Evolutionary conservation across 1,140 invertebrate species (phyloP).

Genomic region (Lucilia sericata): DNA sequence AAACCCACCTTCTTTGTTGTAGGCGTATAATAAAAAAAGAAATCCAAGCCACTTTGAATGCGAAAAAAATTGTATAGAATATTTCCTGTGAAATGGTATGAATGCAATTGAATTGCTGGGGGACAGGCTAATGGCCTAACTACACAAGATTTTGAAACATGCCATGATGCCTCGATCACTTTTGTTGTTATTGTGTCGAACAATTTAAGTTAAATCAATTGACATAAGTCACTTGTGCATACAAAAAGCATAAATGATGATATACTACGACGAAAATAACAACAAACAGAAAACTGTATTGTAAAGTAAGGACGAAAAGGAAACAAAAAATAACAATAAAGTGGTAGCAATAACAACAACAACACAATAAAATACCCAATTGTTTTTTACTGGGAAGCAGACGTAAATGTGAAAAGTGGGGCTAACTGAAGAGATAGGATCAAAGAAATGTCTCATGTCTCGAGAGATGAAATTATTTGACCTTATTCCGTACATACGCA

Average conservation of each 20-base stretch:
- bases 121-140: too few relatives aligned
- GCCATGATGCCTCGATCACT: neutral
- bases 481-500: slow-evolving; percentile 6
- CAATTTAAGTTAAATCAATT: slow-evolving; percentile 21
- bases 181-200: neutral
- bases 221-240: neutral
- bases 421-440: neutral
- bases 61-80: too few relatives aligned
- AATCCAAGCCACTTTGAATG: too few relatives aligned
- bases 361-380: too few relatives aligned
- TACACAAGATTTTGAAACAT: neutral
- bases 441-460: slow-evolving; percentile 26
- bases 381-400: too few relatives aligned
- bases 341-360: neutral
- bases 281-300: neutral
- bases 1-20: too few relatives aligned
- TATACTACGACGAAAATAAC: neutral
- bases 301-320: neutral
- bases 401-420: too few relatives aligned
- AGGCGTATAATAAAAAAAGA: too few relatives aligned
- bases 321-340: neutral
- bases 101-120: too few relatives aligned
- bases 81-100: too few relatives aligned
- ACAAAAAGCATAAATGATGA: slow-evolving; percentile 15
- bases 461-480: slow-evolving; percentile 23